Base-by-base conservation (phyloP, 2,797 vertebrate species). In the Acipenser oxyrinchus region DNA sequence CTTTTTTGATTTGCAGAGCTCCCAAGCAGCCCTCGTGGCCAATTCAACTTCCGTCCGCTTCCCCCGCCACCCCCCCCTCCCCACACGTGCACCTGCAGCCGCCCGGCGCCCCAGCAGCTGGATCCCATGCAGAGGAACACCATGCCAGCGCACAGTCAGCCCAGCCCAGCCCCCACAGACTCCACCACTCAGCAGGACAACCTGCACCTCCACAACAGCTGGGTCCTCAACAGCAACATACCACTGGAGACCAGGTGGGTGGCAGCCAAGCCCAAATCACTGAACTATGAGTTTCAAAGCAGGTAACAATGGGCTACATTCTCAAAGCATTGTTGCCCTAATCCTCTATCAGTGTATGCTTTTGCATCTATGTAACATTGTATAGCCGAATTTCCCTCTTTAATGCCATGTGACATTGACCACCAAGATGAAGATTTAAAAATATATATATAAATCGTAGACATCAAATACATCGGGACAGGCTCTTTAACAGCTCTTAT, bases 211-310 rank as follows among this genome's bases (percentile, higher is more conserved):
- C 95, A 96, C 73, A 96, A 95, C 90, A 97, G 92, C 89, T 97
- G 95, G 95, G 95, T 95, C 71, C 81, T 97, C 73, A 97, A 97
- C 85, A 97, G 95, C 85, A 97, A 96, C 91, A 97, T 97, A 60
- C 95, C 95, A 0, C 79, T 97, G 77, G 95, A 97, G 83, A 97
- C 95, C 86, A 96, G 95, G 95, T 97, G 85, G 59, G 73, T 70
- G 53, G 6, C 23, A 37, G 23, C 23, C 23, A 37, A 37, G 23
- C 23, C 23, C 4, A 37, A 37, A 37, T 37, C 23, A 37, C 23
- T 37, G 23, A 37, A 37, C 23, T 4, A 37, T 37, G 23, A 37
- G 23, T 37, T 37, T 37, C 23, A 37, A 37, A 37, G 23, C 23
- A 37, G 23, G 23, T 37, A 37, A 37, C 23, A 37, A 37, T 37